Conservation (phyloP, 2,113 vertebrate species). For the Ancistrus triradiatus region DNA sequence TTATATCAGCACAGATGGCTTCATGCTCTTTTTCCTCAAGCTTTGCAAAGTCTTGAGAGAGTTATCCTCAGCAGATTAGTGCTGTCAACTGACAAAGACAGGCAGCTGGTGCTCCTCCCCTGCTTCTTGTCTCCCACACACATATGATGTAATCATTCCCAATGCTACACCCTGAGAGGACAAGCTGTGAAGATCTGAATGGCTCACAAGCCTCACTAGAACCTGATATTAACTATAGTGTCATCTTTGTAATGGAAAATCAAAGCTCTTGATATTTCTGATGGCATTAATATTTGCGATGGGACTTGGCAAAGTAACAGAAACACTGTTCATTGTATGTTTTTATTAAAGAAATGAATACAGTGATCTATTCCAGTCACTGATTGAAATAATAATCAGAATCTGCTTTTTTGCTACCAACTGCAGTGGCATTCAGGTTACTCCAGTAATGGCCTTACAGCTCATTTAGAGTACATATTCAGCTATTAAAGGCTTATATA, state of each 20-base stretch:
- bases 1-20: constrained; percentile 38
- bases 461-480: no score
- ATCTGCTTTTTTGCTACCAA: no score
- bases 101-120: constrained; percentile 40
- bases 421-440: no score
- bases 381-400: no score
- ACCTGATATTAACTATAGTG: not conserved
- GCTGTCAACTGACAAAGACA: constrained; percentile 37
- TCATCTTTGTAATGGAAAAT: no score
- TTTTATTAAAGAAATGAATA: no score
- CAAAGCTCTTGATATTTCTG: no score
- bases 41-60: constrained; percentile 37
- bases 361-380: no score
- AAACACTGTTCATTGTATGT: no score
- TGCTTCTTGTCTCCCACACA: constrained; percentile 29
- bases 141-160: constrained; percentile 24
- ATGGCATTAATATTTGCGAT: not conserved
- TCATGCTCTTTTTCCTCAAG: constrained; percentile 25
- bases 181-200: constrained; percentile 31
- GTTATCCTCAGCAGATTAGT: constrained; percentile 34
- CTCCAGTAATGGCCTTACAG: no score
- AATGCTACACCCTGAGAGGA: constrained; percentile 19
- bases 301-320: not conserved
- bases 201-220: constrained; percentile 16
- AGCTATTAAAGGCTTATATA: no score